phyloP scores from a whole-genome alignment of 1,140 invertebrate genomes.

The Drosophila pseudoobscura region DNA sequence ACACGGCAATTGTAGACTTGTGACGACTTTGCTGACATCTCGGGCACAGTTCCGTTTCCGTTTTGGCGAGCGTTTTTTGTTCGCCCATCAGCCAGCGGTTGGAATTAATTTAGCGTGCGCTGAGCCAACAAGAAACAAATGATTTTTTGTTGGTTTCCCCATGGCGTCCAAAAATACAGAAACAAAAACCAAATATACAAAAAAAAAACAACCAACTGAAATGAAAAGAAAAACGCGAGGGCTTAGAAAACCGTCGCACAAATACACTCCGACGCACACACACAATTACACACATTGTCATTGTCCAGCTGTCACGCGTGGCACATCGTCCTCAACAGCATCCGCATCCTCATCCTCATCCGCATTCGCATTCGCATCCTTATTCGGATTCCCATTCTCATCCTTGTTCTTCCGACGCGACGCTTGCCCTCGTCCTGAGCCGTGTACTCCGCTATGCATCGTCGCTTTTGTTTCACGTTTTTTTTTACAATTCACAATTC shows the following conservation, averaged over 20 bases:
- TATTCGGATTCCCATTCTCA: conserved; percentile 40
- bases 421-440: conserved; percentile 21
- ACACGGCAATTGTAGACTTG: conserved; percentile 77
- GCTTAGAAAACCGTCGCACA: conserved; percentile 38
- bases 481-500: conserved; percentile 57
- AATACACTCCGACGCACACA: conserved; percentile 16
- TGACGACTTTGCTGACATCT: conserved; percentile 74
- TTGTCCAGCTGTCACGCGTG: conserved; percentile 81
- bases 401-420: conserved; percentile 34
- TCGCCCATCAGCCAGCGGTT: conserved; percentile 60
- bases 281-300: conserved; percentile 54
- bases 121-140: conserved; percentile 80
- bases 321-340: conserved; percentile 62
- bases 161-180: conserved; percentile 59
- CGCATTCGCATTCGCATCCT: conserved; percentile 33
- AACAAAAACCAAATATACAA: conserved; percentile 35
- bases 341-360: conserved; percentile 45
- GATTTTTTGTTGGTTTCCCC: conserved; percentile 64
- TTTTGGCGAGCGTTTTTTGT: conserved; percentile 72
- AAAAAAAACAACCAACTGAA: conserved; percentile 7
- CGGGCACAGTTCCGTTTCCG: conserved; percentile 79
- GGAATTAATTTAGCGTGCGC: conserved; percentile 80
- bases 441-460: conserved; percentile 69
- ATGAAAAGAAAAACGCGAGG: conserved; percentile 15
- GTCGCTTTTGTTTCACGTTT: conserved; percentile 73